Evolutionary conservation across 2,113 vertebrate species (phyloP).

Genomic region (Dasyprocta punctata): DNA sequence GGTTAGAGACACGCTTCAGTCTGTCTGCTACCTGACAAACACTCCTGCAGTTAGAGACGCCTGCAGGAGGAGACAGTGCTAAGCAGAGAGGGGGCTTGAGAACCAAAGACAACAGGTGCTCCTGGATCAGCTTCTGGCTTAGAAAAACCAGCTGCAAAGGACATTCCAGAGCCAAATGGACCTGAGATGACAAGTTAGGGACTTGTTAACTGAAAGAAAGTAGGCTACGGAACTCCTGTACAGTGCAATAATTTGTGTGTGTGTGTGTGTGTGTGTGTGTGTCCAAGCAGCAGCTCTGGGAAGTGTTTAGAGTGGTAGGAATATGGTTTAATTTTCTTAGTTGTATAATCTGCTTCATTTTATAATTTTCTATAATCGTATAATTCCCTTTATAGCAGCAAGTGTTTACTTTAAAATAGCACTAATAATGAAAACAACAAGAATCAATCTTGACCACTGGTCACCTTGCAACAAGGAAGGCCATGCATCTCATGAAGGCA

Average conservation of each 20-base stretch:
- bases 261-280: neutral
- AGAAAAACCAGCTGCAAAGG: neutral
- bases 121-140: neutral
- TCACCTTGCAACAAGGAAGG: neutral
- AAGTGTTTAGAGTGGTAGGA: neutral
- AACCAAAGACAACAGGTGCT: neutral
- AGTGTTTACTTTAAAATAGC: neutral
- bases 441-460: neutral
- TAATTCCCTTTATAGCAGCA: neutral
- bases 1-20: neutral
- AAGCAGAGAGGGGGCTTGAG: neutral
- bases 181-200: neutral
- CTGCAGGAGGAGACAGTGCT: neutral
- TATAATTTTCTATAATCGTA: neutral
- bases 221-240: neutral
- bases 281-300: neutral
- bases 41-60: neutral
- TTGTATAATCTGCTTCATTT: conserved; percentile 20
- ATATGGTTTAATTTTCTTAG: neutral
- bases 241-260: neutral
- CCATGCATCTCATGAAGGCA: neutral
- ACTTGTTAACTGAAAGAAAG: neutral
- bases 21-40: too few species aligned
- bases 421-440: neutral
- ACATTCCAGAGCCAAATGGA: neutral